Conservation (phyloP, 2,113 vertebrate species). For the Cephalopterus ornatus region DNA sequence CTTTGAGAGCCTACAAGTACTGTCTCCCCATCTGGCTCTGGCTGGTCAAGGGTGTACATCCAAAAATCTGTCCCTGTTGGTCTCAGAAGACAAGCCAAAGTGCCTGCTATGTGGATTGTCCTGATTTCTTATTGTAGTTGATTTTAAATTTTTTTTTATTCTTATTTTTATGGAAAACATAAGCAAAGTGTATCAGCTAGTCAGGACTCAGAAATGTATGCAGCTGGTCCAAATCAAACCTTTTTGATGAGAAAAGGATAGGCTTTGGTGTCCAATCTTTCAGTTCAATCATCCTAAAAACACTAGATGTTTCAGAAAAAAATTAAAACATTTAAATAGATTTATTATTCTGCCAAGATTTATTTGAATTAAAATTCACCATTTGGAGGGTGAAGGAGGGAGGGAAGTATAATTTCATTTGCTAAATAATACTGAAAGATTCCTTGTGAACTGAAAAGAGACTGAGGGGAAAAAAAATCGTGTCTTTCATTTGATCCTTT, state of each 20-base stretch:
- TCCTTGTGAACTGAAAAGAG: not conserved
- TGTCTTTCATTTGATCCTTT: not conserved
- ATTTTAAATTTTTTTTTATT: not conserved
- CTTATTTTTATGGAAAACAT: not conserved
- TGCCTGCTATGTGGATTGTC: not conserved
- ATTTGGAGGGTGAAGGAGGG: accelerated
- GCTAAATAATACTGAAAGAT: not conserved
- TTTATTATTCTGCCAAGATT: not conserved
- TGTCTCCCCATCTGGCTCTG: not conserved
- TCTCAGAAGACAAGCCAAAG: not conserved
- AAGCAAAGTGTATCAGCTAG: not conserved
- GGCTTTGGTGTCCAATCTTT: not conserved
- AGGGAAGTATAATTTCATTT: not conserved
- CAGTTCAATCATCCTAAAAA: not conserved
- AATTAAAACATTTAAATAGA: not conserved
- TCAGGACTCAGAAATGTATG: not conserved
- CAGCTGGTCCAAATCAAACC: not conserved
- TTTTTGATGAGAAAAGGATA: not conserved
- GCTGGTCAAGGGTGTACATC: not conserved
- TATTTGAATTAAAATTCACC: not conserved
- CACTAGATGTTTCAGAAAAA: not conserved
- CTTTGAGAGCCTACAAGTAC: not conserved
- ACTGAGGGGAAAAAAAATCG: not conserved
- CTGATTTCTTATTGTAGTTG: not conserved
- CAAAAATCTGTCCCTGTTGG: not conserved